Conservation (phyloP, 2,113 vertebrate genomes). For the Halcyon malimbica region DNA sequence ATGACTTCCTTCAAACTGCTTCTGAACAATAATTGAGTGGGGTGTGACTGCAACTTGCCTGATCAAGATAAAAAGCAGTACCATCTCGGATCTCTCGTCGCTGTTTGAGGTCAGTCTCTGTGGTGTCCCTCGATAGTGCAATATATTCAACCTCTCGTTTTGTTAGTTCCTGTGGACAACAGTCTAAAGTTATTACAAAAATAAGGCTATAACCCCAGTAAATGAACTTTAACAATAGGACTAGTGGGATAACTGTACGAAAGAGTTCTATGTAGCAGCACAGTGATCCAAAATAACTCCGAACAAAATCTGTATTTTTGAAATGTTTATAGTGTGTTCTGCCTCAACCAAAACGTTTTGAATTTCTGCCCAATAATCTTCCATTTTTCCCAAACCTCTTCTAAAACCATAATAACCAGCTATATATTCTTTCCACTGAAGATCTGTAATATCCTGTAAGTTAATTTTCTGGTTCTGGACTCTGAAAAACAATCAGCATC, state of each 20-base stretch:
- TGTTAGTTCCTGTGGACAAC: slow-evolving; percentile 86
- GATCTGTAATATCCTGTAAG: neutral
- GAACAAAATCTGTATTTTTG: neutral
- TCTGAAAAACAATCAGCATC: neutral
- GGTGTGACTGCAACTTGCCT: slow-evolving; percentile 76
- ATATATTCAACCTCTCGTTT: slow-evolving; percentile 93
- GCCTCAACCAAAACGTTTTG: neutral
- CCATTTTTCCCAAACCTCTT: neutral
- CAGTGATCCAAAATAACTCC: neutral
- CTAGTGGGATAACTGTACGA: neutral
- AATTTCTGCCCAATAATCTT: slow-evolving; percentile 29
- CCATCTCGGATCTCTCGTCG: slow-evolving; percentile 92
- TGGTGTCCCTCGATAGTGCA: slow-evolving; percentile 92
- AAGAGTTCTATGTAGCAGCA: neutral
- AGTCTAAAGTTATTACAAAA: slow-evolving; percentile 32
- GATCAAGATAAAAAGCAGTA: slow-evolving; percentile 94
- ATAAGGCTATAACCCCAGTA: neutral
- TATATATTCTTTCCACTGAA: neutral
- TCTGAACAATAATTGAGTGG: neutral
- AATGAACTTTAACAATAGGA: neutral
- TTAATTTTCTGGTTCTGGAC: neutral
- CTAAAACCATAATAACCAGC: neutral
- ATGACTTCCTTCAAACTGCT: neutral
- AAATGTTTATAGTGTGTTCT: neutral
- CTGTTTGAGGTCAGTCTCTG: slow-evolving; percentile 96